A percentile compares a stretch with the other conserved stretches of the same genome.
Evolutionary conservation across 2,888 invertebrate species (phyloP).

Genomic region (Netelia fuscicornis): DNA sequence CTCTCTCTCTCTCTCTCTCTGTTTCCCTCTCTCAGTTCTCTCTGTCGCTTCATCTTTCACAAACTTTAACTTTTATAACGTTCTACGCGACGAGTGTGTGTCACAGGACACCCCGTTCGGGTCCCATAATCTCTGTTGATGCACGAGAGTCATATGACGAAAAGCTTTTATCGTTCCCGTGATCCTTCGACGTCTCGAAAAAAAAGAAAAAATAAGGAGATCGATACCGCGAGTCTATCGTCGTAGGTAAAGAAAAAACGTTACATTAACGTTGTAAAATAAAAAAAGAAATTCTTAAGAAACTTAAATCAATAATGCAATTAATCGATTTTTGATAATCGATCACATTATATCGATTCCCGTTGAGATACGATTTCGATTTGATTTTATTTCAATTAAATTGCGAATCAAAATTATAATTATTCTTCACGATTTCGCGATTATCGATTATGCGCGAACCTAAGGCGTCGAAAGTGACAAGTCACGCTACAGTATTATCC

Average conservation of each 20-base stretch:
- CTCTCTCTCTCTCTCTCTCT: neutral
- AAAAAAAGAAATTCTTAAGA: neutral
- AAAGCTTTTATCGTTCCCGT: slow-evolving; percentile 44
- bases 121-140: slow-evolving; percentile 50
- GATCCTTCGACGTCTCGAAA: slow-evolving; percentile 4
- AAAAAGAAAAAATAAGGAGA: neutral
- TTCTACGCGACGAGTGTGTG: slow-evolving; percentile 29
- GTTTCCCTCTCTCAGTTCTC: neutral
- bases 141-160: slow-evolving; percentile 29
- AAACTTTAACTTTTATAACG: slow-evolving; percentile 44
- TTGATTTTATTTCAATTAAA: neutral
- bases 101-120: slow-evolving; percentile 34
- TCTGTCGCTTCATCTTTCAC: neutral
- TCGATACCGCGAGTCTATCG: neutral
- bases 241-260: neutral
- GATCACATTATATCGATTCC: neutral
- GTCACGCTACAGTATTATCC: slow-evolving; percentile 12
- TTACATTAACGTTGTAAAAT: neutral
- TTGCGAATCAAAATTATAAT: neutral
- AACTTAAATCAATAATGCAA: neutral
- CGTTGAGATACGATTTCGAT: no score
- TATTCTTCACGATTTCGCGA: neutral
- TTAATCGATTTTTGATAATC: neutral
- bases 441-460: slow-evolving; percentile 1
- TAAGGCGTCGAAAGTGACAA: neutral